Evolutionary conservation across 2,888 invertebrate species (phyloP).

Genomic region (Papilio protenor): DNA sequence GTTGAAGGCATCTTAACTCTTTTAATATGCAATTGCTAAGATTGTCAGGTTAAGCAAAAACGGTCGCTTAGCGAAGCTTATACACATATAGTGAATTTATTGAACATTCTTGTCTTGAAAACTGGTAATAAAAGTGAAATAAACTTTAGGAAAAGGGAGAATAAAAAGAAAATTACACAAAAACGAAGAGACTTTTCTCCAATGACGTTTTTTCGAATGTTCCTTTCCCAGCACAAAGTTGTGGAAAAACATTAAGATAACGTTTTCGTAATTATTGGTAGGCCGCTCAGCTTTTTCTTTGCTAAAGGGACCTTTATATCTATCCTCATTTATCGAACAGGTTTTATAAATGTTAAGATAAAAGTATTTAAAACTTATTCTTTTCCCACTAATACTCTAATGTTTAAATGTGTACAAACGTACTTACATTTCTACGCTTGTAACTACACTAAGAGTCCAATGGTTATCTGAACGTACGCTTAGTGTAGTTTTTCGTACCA

Average conservation of each 20-base stretch:
- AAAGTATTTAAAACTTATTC: background rate
- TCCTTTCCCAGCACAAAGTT: slow-evolving; percentile 30
- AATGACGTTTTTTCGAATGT: slow-evolving; percentile 14
- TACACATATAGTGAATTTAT: background rate
- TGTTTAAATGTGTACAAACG: background rate
- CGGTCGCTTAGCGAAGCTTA: background rate
- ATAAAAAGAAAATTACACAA: slow-evolving; percentile 1
- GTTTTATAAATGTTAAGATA: background rate
- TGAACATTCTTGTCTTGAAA: background rate
- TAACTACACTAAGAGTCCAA: background rate
- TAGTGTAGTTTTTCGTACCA: too few relatives aligned
- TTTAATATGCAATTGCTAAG: background rate
- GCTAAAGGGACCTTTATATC: slow-evolving; percentile 13
- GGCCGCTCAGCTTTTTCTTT: slow-evolving; percentile 31
- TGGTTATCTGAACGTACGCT: too few relatives aligned
- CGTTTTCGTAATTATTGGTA: slow-evolving; percentile 40
- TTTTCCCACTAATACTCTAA: background rate
- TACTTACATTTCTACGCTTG: background rate
- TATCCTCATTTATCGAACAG: slow-evolving; percentile 11
- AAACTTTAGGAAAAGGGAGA: background rate
- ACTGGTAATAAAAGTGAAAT: background rate
- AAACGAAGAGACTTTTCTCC: slow-evolving; percentile 11
- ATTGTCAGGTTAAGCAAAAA: background rate
- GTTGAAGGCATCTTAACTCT: background rate
- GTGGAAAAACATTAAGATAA: slow-evolving; percentile 40